These are phyloP conservation scores for Zonitis immaculata DNA, from an alignment of 2,888 invertebrate species.

Conservation along the genomic window DNA sequence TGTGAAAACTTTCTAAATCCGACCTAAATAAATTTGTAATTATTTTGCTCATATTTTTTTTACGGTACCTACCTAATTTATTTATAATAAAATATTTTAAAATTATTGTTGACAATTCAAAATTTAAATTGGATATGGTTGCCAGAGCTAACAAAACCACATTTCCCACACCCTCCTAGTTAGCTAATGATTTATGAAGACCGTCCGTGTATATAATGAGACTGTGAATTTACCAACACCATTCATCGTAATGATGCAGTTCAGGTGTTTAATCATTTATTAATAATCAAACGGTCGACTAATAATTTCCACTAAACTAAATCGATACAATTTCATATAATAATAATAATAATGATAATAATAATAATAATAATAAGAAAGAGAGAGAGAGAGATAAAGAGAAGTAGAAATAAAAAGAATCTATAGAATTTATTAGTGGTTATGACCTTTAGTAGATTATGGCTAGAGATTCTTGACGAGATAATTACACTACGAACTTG, in stretches of 20 bases:
- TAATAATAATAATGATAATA: too few relatives aligned
- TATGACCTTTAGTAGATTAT: not conserved
- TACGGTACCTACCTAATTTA: too few relatives aligned
- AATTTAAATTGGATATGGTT: conserved; percentile 15
- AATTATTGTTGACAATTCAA: conserved; percentile 8
- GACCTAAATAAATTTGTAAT: too few relatives aligned
- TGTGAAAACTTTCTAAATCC: not conserved
- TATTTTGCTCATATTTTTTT: too few relatives aligned
- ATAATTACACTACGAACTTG: not conserved
- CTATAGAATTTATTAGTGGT: not conserved
- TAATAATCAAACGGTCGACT: conserved; percentile 11
- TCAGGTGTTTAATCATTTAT: conserved; percentile 20
- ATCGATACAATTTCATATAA: not conserved
- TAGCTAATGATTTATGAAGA: conserved; percentile 21
- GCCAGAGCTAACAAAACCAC: conserved; percentile 17
- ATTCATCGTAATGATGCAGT: conserved; percentile 14
- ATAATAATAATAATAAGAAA: too few relatives aligned
- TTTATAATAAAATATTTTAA: too few relatives aligned
- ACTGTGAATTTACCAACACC: conserved; percentile 17
- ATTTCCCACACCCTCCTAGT: conserved; percentile 12
- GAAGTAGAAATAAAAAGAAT: not conserved
- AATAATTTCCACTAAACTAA: not conserved
- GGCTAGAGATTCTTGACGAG: not conserved
- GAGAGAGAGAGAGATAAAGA: too few relatives aligned
- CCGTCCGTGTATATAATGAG: conserved; percentile 18